phyloP scores from a whole-genome alignment of 2,113 vertebrate genomes.

The Synodontis membranacea region DNA sequence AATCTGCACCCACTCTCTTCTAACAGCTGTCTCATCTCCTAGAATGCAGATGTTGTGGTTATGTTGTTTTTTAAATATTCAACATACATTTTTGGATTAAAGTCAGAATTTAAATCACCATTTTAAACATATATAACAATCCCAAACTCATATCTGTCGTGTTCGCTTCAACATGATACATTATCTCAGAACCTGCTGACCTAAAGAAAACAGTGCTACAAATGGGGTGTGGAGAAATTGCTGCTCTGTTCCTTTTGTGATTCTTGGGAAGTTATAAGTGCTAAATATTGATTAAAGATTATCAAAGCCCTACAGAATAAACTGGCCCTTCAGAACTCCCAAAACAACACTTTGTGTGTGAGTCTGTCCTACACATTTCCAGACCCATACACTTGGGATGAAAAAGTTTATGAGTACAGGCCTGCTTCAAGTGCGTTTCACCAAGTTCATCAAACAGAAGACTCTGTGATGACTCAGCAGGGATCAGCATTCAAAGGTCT shows the following conservation, averaged over 20 bases:
- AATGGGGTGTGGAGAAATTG: slow-evolving; percentile 43
- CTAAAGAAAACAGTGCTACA: slow-evolving; percentile 40
- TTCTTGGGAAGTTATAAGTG: slow-evolving; percentile 28
- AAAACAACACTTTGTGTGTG: slow-evolving; percentile 19
- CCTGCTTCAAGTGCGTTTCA: slow-evolving; percentile 25
- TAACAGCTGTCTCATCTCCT: slow-evolving; percentile 24
- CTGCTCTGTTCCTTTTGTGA: slow-evolving; percentile 27
- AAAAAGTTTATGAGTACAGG: slow-evolving; percentile 29
- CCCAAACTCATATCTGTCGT: neutral
- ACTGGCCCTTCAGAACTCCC: neutral
- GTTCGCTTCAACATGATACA: slow-evolving; percentile 45
- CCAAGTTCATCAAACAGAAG: slow-evolving; percentile 34
- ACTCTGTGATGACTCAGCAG: slow-evolving; percentile 11
- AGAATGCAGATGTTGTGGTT: neutral
- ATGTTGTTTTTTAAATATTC: neutral
- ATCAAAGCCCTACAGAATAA: slow-evolving; percentile 43
- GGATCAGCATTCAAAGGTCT: neutral
- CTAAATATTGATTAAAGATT: slow-evolving; percentile 33
- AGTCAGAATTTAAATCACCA: slow-evolving; percentile 20
- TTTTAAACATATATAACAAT: slow-evolving; percentile 12
- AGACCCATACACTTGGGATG: slow-evolving; percentile 14
- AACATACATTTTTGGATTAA: neutral
- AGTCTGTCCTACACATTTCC: slow-evolving; percentile 15
- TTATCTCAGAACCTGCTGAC: slow-evolving; percentile 36
- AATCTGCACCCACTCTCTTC: slow-evolving; percentile 50